These are phyloP conservation scores for Pammene fasciana DNA, from an alignment of 2,888 invertebrate genomes.

Conservation along the genomic window DNA sequence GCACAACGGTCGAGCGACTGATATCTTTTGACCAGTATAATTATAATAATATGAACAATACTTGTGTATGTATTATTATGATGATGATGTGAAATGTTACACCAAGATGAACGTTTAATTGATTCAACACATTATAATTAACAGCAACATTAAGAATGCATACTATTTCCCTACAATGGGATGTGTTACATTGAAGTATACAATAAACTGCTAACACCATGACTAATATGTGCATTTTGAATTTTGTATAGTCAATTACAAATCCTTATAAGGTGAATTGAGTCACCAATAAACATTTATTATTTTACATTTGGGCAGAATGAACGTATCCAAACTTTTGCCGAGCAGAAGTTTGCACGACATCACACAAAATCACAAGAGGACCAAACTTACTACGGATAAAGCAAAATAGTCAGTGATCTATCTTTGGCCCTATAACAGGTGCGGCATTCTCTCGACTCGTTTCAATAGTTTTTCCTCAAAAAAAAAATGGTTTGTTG, in stretches of 20 bases:
- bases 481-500: constrained; percentile 11
- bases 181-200: constrained; percentile 47
- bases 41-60: constrained; percentile 39
- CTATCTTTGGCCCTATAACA: constrained; percentile 36
- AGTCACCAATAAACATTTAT: constrained; percentile 36
- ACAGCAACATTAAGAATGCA: constrained; percentile 51
- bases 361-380: constrained; percentile 32
- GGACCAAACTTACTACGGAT: constrained; percentile 22
- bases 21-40: constrained; percentile 51
- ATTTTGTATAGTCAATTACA: constrained; percentile 47
- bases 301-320: constrained; percentile 32
- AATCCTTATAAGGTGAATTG: constrained; percentile 47
- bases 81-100: constrained; percentile 54
- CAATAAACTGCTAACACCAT: constrained; percentile 49
- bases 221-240: constrained; percentile 47
- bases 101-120: constrained; percentile 56
- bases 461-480: constrained; percentile 18
- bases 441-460: constrained; percentile 22
- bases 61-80: constrained; percentile 48
- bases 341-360: constrained; percentile 29
- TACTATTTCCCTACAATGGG: constrained; percentile 46
- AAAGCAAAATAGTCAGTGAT: constrained; percentile 25
- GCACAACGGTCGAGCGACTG: constrained; percentile 49
- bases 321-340: constrained; percentile 22
- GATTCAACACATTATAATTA: constrained; percentile 56